Evolutionary conservation across 2,797 vertebrate species (phyloP).

Genomic region (Hylomyscus alleni): DNA sequence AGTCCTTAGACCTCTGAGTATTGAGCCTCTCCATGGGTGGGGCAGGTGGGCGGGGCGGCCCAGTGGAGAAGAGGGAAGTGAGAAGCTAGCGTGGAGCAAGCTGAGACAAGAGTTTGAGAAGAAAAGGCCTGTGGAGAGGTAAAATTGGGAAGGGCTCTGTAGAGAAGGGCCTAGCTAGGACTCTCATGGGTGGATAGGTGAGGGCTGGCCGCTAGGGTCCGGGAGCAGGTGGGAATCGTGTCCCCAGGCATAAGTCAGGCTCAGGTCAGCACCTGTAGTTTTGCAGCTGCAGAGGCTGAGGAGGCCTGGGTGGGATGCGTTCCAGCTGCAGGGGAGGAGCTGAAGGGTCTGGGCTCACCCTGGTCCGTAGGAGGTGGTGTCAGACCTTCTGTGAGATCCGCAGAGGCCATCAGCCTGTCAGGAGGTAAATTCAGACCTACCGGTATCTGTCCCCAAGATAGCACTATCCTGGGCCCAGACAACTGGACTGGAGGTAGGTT

Average conservation of each 20-base stretch:
- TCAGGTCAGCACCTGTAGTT: background rate
- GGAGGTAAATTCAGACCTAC: background rate
- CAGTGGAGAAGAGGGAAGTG: background rate
- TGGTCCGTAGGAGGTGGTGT: background rate
- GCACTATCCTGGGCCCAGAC: background rate
- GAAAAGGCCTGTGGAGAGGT: slow-evolving; percentile 1
- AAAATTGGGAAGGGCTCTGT: background rate
- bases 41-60: background rate
- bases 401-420: background rate
- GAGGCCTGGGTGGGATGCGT: background rate
- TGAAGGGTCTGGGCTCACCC: background rate
- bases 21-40: background rate
- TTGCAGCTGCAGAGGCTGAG: background rate
- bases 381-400: background rate
- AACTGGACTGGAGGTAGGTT: background rate
- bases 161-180: background rate
- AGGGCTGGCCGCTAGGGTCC: background rate
- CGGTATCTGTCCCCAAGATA: too few relatives aligned
- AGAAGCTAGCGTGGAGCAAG: background rate
- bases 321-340: slow-evolving; percentile 78
- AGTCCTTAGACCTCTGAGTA: background rate
- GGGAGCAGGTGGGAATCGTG: background rate
- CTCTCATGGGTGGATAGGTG: background rate
- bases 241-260: background rate
- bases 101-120: background rate